Conservation (phyloP, 2,113 vertebrate species). For the Caretta caretta region DNA sequence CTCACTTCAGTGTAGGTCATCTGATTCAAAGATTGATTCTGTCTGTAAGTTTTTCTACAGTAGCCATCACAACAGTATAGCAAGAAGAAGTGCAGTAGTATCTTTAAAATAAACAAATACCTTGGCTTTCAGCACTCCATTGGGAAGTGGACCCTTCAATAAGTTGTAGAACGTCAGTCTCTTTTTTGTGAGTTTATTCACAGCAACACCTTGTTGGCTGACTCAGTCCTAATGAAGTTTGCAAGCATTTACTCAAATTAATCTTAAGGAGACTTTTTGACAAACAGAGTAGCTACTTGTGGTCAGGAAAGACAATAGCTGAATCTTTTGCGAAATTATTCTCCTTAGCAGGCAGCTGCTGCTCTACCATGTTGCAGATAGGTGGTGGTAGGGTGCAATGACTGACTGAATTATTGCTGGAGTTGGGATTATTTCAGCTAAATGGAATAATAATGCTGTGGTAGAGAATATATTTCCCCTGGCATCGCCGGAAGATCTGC, state of each 20-base stretch:
- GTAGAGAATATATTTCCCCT: neutral
- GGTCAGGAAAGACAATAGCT: neutral
- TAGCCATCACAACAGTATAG: neutral
- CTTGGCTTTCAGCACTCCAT: neutral
- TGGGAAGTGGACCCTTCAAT: accelerated
- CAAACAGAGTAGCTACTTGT: neutral
- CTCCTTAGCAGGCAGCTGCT: neutral
- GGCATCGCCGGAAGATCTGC: neutral
- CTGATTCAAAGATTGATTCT: neutral
- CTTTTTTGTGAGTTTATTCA: neutral
- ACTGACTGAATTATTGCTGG: neutral
- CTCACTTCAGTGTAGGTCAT: neutral
- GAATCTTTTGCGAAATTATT: neutral
- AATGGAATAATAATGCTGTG: neutral
- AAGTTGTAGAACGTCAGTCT: neutral
- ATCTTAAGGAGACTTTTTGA: neutral
- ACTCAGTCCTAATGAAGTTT: neutral
- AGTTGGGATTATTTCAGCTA: neutral
- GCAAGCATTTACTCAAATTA: neutral
- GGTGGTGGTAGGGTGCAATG: neutral
- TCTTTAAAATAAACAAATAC: neutral
- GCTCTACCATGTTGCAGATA: neutral
- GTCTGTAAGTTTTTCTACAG: neutral
- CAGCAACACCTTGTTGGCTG: neutral
- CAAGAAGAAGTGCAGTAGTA: neutral